Percentiles rank a stretch among this genome's conserved stretches.
Evolutionary conservation across 1,140 invertebrate genomes (phyloP).

Genomic region (Thrips palmi): DNA sequence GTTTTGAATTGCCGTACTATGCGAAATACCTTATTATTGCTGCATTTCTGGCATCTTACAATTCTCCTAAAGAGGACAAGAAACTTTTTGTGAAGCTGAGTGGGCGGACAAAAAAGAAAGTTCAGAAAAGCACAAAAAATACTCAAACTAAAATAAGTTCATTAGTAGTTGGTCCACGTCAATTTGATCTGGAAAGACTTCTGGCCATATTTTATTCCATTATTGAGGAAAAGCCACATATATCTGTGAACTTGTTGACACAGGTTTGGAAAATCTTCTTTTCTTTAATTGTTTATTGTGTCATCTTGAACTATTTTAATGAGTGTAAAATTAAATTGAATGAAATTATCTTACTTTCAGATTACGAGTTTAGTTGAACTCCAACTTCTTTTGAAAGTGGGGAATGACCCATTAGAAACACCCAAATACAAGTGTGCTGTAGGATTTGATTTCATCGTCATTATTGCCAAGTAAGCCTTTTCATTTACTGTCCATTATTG

Average conservation of each 20-base stretch:
- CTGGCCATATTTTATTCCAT: conserved; percentile 86
- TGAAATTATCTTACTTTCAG: conserved; percentile 12
- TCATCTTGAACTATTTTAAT: too few relatives aligned
- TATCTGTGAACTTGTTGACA: conserved; percentile 62
- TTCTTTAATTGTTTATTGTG: conserved; percentile 1
- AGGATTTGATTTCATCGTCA: conserved; percentile 44
- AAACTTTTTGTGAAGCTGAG: conserved; percentile 60
- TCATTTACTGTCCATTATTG: conserved; percentile 1
- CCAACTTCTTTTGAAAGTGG: conserved; percentile 39
- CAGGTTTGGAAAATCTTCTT: conserved; percentile 32
- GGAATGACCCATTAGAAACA: conserved; percentile 42
- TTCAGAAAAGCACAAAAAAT: conserved; percentile 26
- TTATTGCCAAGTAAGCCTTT: conserved; percentile 32
- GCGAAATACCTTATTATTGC: conserved; percentile 76
- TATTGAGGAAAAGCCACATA: conserved; percentile 58
- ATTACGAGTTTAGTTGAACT: conserved; percentile 47
- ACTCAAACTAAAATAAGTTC: conserved; percentile 29
- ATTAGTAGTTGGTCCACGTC: conserved; percentile 42
- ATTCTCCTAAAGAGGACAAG: conserved; percentile 69
- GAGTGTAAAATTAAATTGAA: neutral
- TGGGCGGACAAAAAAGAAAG: conserved; percentile 35
- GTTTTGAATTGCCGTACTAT: conserved; percentile 69
- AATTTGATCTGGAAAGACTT: conserved; percentile 64
- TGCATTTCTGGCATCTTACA: conserved; percentile 78
- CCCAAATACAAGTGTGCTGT: conserved; percentile 56